Evolutionary conservation across 2,888 invertebrate species (phyloP).

Genomic region (Notocelia uddmanniana): DNA sequence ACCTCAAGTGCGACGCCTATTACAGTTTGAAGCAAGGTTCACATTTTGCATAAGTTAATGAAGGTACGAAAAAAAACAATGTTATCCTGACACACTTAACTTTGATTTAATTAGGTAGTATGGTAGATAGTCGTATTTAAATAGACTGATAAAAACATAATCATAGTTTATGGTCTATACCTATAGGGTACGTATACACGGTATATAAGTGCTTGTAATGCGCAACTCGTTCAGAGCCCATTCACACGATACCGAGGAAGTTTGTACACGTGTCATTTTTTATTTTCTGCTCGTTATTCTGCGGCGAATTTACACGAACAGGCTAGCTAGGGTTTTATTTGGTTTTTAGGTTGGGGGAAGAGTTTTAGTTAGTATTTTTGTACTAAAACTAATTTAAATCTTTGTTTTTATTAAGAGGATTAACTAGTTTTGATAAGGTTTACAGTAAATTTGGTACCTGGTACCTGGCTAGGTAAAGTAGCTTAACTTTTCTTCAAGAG

Average conservation of each 20-base stretch:
- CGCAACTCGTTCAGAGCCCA: conserved; percentile 61
- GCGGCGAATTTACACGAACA: conserved; percentile 50
- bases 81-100: no score
- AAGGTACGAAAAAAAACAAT: no score
- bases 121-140: no score
- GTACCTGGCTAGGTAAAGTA: background rate
- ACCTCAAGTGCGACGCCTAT: no score
- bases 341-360: conserved; percentile 17
- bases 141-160: background rate
- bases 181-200: conserved; percentile 13
- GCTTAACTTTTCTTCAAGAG: no score
- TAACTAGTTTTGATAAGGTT: background rate
- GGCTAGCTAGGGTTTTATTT: no score
- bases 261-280: conserved; percentile 54
- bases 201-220: conserved; percentile 33
- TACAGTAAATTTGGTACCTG: background rate
- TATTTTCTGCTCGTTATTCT: conserved; percentile 58
- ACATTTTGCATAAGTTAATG: no score
- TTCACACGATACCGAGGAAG: conserved; percentile 63
- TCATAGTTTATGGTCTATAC: conserved; percentile 10
- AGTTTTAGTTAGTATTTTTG: conserved; percentile 1
- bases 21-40: no score
- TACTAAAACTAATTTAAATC: background rate
- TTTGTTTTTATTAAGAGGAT: background rate
- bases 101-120: no score